Evolutionary conservation across 2,113 vertebrate genomes (phyloP), one percentile per base, ranked within the genome.

Genomic region (Cavia porcellus): DNA sequence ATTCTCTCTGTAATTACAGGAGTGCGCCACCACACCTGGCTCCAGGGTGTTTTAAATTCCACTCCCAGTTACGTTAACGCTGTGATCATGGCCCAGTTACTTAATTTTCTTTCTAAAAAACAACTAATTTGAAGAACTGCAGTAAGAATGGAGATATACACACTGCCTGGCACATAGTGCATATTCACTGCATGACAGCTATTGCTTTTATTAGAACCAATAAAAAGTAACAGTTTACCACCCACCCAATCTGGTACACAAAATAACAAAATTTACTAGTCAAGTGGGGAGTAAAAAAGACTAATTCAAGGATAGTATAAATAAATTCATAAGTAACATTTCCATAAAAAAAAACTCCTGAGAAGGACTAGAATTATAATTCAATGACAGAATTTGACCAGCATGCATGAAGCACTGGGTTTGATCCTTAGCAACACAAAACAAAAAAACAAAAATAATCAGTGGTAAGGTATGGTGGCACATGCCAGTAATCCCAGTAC

Each of bases 211-310:
- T 84, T 87, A 91, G n/a, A 50, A 79, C 55, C 75, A 95, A 94
- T 80, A 86, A 97, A 88, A 96, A 93, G 7, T 94, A 94, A 79
- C 25, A 89, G 70, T 91, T 95, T 95, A 94, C 24, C 86, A 92
- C 14, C 20, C 89, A 90, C 11, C 20, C n/a, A 87, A 89, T 94
- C 35, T 42, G 95, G 47, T 68, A 96, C 61, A 87, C 89, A 96
- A 92, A 97, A 77, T 81, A 90, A 75, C 92, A 96, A 93, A 96
- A 87, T 45, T 96, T 64, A 95, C 90, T 95, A 96, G 11, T 95
- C 68, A 94, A 64, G 88, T 82, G 6, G 52, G 7, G 28, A 87
- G 32, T 83, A 95, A 97, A 50, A 61, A 92, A 93, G 86, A 93
- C 52, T n/a, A 92, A 95, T 62, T 92, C 38, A 94, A 85, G 92